Evolutionary conservation across 2,113 vertebrate species (phyloP).

Genomic region (Probosciger aterrimus): DNA sequence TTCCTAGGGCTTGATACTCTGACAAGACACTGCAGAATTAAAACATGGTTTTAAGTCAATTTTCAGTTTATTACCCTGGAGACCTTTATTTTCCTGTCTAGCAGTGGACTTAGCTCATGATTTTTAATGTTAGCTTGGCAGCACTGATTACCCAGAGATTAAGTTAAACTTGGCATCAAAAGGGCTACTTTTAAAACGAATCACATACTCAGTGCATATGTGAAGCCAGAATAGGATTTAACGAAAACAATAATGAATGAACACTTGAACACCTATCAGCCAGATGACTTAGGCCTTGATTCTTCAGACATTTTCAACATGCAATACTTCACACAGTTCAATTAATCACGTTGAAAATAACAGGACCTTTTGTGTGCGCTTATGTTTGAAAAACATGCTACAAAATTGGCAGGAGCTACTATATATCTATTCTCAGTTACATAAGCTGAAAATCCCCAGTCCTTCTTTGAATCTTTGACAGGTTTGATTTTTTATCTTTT

Average conservation of each 20-base stretch:
- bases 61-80: neutral
- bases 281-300: neutral
- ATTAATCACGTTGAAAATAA: neutral
- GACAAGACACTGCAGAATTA: neutral
- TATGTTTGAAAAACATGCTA: neutral
- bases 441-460: neutral
- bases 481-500: constrained; percentile 9
- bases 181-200: neutral
- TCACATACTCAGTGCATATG: neutral
- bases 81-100: neutral
- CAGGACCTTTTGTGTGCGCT: neutral
- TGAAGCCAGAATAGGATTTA: neutral
- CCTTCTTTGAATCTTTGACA: constrained; percentile 12
- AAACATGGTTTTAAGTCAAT: neutral
- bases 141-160: neutral
- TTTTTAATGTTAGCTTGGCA: neutral
- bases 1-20: neutral
- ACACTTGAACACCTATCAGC: neutral
- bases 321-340: neutral
- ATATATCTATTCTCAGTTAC: neutral
- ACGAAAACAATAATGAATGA: neutral
- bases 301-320: neutral
- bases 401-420: neutral
- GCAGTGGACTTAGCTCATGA: neutral
- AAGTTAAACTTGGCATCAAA: neutral